Percentiles rank a stretch among this genome's conserved stretches.
phyloP scores from a whole-genome alignment of 2,797 vertebrate genomes.

The Numenius phaeopus region DNA sequence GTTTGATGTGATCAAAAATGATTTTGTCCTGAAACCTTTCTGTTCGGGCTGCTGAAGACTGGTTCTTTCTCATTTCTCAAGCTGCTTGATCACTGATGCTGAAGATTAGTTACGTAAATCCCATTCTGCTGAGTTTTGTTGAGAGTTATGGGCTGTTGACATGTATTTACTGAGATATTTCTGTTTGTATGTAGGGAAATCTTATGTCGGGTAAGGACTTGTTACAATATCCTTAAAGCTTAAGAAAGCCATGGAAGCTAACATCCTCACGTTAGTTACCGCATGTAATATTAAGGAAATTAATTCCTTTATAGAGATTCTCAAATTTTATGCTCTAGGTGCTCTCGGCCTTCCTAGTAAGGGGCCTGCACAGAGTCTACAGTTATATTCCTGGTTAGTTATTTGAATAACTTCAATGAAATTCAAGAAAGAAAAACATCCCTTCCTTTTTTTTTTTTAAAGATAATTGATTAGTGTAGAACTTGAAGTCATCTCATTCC shows the following conservation, averaged over 20 bases:
- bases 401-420: background rate
- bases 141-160: background rate
- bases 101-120: slow-evolving; percentile 17
- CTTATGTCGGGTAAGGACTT: background rate
- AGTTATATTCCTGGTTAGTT: background rate
- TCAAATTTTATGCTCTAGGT: background rate
- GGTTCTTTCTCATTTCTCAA: slow-evolving; percentile 11
- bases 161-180: background rate
- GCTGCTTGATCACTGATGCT: slow-evolving; percentile 1
- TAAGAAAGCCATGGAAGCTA: background rate
- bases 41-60: slow-evolving; percentile 10
- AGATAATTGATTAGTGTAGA: background rate
- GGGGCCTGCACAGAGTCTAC: background rate
- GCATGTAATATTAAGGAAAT: background rate
- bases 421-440: background rate
- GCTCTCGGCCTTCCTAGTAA: background rate
- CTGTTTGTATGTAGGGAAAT: background rate
- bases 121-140: background rate
- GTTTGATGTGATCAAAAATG: slow-evolving; percentile 22
- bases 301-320: background rate
- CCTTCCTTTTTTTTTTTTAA: background rate
- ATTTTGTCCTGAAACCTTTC: slow-evolving; percentile 43
- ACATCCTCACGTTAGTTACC: background rate
- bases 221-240: background rate
- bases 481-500: background rate